Conservation (phyloP, 2,797 vertebrate species). For the Philypnodon macrostomus region DNA sequence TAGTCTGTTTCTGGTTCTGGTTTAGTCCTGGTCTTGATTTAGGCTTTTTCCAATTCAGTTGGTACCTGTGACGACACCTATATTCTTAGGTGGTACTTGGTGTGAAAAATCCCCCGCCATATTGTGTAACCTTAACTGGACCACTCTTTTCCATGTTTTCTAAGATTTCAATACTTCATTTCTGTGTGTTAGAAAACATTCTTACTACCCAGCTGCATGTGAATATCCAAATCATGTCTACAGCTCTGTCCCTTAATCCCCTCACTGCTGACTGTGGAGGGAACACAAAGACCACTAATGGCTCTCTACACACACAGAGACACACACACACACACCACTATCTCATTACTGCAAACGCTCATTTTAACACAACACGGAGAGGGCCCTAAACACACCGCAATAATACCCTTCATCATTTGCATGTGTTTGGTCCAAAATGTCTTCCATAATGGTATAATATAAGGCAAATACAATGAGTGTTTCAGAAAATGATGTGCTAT, state of each 20-base stretch:
- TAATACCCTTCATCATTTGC: slow-evolving; percentile 40
- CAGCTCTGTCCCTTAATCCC: slow-evolving; percentile 39
- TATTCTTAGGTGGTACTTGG: no score
- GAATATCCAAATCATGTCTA: slow-evolving; percentile 1
- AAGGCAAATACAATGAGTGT: slow-evolving; percentile 13
- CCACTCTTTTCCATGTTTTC: no score
- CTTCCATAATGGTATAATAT: slow-evolving; percentile 20
- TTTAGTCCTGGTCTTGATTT: no score
- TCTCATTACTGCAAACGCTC: slow-evolving; percentile 62
- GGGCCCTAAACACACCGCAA: slow-evolving; percentile 30
- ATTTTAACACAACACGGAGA: slow-evolving; percentile 48
- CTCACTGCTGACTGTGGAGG: slow-evolving; percentile 51
- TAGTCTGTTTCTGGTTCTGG: no score
- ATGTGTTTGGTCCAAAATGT: slow-evolving; percentile 24
- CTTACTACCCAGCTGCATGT: no score
- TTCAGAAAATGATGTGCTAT: slow-evolving; percentile 1
- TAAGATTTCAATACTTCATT: no score
- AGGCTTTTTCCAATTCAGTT: no score
- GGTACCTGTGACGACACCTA: no score
- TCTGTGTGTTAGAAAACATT: no score
- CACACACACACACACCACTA: slow-evolving; percentile 35
- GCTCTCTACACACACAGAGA: no score
- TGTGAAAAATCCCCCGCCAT: no score
- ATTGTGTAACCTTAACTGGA: no score
- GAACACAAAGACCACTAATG: slow-evolving; percentile 52